Evolutionary conservation across 2,888 invertebrate species (phyloP).

Genomic region (Dryomyza anilis): DNA sequence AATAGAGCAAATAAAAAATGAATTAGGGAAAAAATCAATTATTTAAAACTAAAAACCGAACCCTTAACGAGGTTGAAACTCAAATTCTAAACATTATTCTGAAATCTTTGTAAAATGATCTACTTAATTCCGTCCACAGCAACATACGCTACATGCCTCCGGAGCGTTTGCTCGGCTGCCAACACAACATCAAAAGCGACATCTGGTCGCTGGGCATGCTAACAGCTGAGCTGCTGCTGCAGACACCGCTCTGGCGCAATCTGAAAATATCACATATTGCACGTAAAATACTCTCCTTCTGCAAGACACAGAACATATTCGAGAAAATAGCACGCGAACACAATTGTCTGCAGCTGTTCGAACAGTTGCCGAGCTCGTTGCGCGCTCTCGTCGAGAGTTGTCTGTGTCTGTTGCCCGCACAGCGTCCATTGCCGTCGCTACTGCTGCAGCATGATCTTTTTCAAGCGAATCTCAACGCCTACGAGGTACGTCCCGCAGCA

Average conservation of each 20-base stretch:
- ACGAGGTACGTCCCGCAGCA: slow-evolving; percentile 46
- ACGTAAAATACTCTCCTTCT: slow-evolving; percentile 72
- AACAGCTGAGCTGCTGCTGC: slow-evolving; percentile 77
- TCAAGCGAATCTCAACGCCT: slow-evolving; percentile 56
- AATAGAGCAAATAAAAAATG: no score
- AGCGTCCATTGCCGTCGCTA: slow-evolving; percentile 67
- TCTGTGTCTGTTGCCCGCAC: slow-evolving; percentile 70
- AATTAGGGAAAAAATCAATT: no score
- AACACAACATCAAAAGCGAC: slow-evolving; percentile 80
- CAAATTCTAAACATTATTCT: no score
- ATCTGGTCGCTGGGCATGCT: slow-evolving; percentile 95
- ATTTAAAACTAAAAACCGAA: no score
- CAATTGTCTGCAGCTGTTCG: slow-evolving; percentile 64
- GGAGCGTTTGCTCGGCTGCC: slow-evolving; percentile 73
- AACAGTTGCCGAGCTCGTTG: slow-evolving; percentile 43
- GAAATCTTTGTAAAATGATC: no score
- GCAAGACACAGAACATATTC: slow-evolving; percentile 60
- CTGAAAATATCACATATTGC: slow-evolving; percentile 75
- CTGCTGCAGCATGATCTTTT: slow-evolving; percentile 67
- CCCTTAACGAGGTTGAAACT: no score
- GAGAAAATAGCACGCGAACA: slow-evolving; percentile 81
- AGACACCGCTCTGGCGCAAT: slow-evolving; percentile 73
- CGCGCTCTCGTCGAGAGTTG: slow-evolving; percentile 72
- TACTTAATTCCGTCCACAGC: no score
- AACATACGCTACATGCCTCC: slow-evolving; percentile 81